phyloP scores from a whole-genome alignment of 2,113 vertebrate species.

The Geococcyx californianus region DNA sequence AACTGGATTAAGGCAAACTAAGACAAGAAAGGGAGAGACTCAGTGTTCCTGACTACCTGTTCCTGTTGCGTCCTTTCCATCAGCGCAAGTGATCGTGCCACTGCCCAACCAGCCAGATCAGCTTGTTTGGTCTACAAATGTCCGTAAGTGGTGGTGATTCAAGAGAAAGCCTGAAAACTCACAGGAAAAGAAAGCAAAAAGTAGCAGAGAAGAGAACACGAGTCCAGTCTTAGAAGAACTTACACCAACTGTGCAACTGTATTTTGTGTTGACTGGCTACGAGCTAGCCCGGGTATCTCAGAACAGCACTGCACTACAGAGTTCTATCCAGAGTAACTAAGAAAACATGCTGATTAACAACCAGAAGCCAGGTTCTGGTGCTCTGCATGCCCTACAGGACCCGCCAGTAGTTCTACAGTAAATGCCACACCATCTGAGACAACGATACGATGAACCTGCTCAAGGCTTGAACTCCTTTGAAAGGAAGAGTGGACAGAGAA shows the following conservation, averaged over 20 bases:
- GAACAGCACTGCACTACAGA: neutral
- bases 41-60: neutral
- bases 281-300: neutral
- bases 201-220: neutral
- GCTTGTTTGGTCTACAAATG: neutral
- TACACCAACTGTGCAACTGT: neutral
- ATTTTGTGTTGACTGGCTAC: neutral
- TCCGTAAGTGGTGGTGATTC: neutral
- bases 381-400: neutral
- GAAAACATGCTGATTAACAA: neutral
- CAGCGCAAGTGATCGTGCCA: neutral
- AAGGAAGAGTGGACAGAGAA: neutral
- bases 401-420: neutral
- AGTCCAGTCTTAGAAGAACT: neutral
- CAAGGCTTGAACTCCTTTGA: neutral
- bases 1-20: neutral
- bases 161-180: neutral
- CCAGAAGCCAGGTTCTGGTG: neutral
- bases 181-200: neutral
- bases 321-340: neutral
- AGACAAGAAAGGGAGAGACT: neutral
- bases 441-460: neutral
- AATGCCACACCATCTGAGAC: neutral
- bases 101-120: neutral
- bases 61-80: neutral